phyloP scores from a whole-genome alignment of 2,797 vertebrate genomes.

The Schizopygopsis malacanthus region DNA sequence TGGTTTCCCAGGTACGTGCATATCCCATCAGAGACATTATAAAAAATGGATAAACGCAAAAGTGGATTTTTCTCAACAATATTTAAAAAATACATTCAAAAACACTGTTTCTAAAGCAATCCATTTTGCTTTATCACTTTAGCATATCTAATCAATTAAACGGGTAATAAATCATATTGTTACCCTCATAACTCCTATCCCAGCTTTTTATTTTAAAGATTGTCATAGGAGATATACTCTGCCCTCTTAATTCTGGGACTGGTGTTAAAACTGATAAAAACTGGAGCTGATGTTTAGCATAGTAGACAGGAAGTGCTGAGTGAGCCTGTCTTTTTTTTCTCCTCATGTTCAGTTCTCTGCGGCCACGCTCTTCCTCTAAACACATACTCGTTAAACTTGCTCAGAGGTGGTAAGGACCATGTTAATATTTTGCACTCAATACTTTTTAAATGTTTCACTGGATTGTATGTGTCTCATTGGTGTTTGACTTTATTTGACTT shows the following conservation, averaged over 20 bases:
- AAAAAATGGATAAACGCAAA: not conserved
- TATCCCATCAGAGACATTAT: not conserved
- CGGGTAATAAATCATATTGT: not conserved
- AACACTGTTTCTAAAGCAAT: not conserved
- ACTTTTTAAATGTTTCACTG: constrained; percentile 64
- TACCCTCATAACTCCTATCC: not conserved
- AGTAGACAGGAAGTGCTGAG: constrained; percentile 66
- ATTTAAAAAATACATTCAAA: not conserved
- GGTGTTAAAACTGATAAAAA: too few relatives aligned
- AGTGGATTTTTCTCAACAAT: not conserved
- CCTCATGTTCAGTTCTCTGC: constrained; percentile 88
- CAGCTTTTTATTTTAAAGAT: not conserved
- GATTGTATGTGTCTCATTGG: constrained; percentile 57
- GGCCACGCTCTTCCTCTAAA: constrained; percentile 89
- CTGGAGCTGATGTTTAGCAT: constrained; percentile 1
- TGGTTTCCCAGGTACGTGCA: constrained; percentile 96
- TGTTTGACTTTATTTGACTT: constrained; percentile 15
- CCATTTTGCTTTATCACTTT: not conserved
- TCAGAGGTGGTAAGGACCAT: constrained; percentile 89
- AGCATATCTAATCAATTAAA: not conserved
- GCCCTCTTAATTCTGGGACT: not conserved
- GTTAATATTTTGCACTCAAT: constrained; percentile 64
- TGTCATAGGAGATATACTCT: not conserved
- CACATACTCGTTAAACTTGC: constrained; percentile 90
- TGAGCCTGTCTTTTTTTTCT: constrained; percentile 73